These are phyloP conservation scores for Halictus rubicundus DNA, from an alignment of 1,140 invertebrate genomes.

Conservation along the genomic window DNA sequence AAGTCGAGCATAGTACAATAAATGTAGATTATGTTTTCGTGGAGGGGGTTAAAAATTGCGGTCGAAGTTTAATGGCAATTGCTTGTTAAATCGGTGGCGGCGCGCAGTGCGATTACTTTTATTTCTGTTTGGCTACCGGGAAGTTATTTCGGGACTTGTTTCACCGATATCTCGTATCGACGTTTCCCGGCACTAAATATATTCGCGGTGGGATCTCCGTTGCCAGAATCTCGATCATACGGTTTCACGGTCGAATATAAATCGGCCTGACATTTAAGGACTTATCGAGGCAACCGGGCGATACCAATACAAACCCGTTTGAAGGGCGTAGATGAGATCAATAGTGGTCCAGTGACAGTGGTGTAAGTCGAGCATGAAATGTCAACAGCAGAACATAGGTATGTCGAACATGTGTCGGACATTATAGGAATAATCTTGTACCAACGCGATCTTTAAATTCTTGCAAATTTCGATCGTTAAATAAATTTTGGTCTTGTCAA, in stretches of 20 bases:
- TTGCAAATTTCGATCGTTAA: no score
- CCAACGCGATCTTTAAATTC: no score
- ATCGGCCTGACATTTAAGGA: not conserved
- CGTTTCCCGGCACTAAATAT: conserved; percentile 17
- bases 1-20: no score
- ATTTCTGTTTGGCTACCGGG: conserved; percentile 37
- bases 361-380: no score
- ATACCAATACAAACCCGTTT: not conserved
- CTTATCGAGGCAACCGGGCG: not conserved
- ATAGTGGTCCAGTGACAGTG: no score
- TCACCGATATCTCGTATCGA: conserved; percentile 22
- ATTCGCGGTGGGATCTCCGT: not conserved
- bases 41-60: no score
- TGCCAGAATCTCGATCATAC: conserved; percentile 30
- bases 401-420: no score
- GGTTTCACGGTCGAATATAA: conserved; percentile 6
- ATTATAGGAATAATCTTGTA: no score
- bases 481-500: no score
- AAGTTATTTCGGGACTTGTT: conserved; percentile 38
- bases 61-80: conserved; percentile 8
- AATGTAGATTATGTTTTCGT: no score
- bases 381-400: no score
- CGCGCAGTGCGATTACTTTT: conserved; percentile 28
- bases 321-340: not conserved
- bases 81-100: conserved; percentile 10